Conservation (phyloP, 92 coral and sea anemone species). For the Epizoanthus rinbou region DNA sequence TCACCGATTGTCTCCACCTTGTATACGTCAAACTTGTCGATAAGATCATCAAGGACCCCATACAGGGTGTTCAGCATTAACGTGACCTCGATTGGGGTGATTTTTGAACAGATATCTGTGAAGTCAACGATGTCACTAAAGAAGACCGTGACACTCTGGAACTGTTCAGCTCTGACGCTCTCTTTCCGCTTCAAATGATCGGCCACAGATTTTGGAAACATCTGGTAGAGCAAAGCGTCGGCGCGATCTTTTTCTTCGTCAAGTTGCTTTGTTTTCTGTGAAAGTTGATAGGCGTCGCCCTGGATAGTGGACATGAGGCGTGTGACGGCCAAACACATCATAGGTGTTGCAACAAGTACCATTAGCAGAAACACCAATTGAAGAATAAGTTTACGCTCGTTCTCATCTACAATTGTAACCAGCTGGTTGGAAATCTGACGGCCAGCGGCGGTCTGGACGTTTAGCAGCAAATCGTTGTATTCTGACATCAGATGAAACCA, state of each 20-base stretch:
- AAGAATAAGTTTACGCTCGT: conserved; percentile 38
- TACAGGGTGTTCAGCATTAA: conserved; percentile 44
- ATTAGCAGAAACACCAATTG: conserved; percentile 41
- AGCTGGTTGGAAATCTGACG: conserved; percentile 21
- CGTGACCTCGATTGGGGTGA: conserved; percentile 51
- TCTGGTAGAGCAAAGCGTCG: conserved; percentile 62
- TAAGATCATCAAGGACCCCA: conserved; percentile 59
- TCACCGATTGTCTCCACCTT: conserved; percentile 75
- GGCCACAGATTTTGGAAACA: conserved; percentile 79
- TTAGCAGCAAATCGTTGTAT: conserved; percentile 59
- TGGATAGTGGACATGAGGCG: conserved; percentile 61
- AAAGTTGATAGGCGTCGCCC: conserved; percentile 54
- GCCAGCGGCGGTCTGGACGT: conserved; percentile 56
- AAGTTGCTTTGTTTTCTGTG: conserved; percentile 53
- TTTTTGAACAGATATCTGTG: conserved; percentile 42
- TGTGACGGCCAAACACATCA: conserved; percentile 48
- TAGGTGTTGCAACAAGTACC: conserved; percentile 51
- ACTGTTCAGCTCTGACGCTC: conserved; percentile 63
- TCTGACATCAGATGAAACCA: conserved; percentile 67
- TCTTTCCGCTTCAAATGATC: conserved; percentile 66
- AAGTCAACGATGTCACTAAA: conserved; percentile 80
- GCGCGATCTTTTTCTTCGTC: conserved; percentile 64
- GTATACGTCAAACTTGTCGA: conserved; percentile 69
- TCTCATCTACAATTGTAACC: conserved; percentile 17
- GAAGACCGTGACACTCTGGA: conserved; percentile 69